These are phyloP conservation scores for Tachina fera DNA, from an alignment of 2,888 invertebrate species.

Conservation along the genomic window DNA sequence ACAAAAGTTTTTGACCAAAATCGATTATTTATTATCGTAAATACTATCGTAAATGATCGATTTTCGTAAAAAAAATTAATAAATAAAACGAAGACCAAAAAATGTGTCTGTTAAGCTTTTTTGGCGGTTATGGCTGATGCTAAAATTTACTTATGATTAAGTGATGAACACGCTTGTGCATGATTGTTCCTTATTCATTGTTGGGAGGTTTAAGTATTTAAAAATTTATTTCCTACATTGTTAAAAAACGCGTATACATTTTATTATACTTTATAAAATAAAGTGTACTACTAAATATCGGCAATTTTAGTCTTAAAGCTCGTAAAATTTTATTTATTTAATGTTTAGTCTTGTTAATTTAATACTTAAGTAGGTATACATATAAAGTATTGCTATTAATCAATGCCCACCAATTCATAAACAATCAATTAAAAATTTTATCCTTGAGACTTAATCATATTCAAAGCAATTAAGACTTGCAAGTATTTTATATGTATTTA, in stretches of 20 bases:
- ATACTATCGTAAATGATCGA: too few species aligned
- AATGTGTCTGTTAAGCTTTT: too few species aligned
- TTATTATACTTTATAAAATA: background rate
- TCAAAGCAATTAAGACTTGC: constrained; percentile 21
- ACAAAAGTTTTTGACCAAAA: too few species aligned
- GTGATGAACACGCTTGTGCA: too few species aligned
- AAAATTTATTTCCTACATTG: background rate
- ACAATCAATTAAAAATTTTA: constrained; percentile 23
- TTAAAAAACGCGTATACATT: background rate
- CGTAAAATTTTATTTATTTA: background rate
- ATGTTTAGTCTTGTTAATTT: constrained; percentile 5
- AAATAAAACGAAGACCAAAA: too few species aligned
- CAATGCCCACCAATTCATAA: background rate
- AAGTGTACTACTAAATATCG: background rate
- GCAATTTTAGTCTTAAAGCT: background rate
- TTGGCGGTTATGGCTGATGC: too few species aligned
- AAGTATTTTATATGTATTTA: constrained; percentile 3
- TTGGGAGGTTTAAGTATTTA: background rate
- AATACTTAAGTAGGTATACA: too few species aligned
- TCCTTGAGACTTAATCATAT: constrained; percentile 38
- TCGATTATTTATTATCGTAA: too few species aligned
- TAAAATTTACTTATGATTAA: too few species aligned
- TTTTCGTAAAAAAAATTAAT: too few species aligned
- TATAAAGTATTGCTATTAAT: constrained; percentile 9
- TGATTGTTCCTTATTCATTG: too few species aligned